These are phyloP conservation scores for Mimumesa dahlbomi DNA, from an alignment of 2,888 invertebrate genomes.

Conservation along the genomic window DNA sequence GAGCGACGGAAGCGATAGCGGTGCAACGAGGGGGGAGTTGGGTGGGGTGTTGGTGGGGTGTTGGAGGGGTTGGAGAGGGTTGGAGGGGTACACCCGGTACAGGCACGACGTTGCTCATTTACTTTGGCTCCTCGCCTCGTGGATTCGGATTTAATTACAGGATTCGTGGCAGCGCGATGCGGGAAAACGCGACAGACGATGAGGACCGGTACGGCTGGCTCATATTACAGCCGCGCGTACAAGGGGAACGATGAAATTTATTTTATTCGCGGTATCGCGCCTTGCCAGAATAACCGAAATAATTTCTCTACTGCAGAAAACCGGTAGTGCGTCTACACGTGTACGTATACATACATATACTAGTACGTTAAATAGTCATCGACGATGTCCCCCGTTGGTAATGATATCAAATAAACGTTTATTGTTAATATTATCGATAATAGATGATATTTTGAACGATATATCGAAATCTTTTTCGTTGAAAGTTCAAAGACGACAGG, in stretches of 20 bases:
- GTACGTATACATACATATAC: no score
- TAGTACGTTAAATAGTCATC: not conserved
- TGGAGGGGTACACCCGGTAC: slow-evolving; percentile 27
- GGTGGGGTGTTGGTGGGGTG: not conserved
- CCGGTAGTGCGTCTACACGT: no score
- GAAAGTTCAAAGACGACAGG: not conserved
- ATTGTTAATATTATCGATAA: no score
- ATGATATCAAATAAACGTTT: no score
- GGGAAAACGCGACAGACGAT: slow-evolving; percentile 33
- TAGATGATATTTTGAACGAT: no score
- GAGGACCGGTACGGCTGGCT: slow-evolving; percentile 26
- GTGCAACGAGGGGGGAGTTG: no score
- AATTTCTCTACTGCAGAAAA: not conserved
- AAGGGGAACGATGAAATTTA: slow-evolving; percentile 40
- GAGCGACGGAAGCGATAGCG: slow-evolving; percentile 25
- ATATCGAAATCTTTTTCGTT: not conserved
- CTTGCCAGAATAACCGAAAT: not conserved
- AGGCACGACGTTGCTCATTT: slow-evolving; percentile 61
- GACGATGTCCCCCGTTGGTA: no score
- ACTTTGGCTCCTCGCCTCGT: slow-evolving; percentile 55
- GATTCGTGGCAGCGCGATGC: slow-evolving; percentile 40
- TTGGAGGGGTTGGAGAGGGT: not conserved
- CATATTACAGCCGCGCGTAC: slow-evolving; percentile 18
- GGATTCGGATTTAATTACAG: slow-evolving; percentile 67
- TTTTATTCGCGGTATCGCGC: slow-evolving; percentile 38